Evolutionary conservation across 2,888 invertebrate genomes (phyloP), one percentile per base, ranked within the genome.

Genomic region (Seladonia tumulorum): DNA sequence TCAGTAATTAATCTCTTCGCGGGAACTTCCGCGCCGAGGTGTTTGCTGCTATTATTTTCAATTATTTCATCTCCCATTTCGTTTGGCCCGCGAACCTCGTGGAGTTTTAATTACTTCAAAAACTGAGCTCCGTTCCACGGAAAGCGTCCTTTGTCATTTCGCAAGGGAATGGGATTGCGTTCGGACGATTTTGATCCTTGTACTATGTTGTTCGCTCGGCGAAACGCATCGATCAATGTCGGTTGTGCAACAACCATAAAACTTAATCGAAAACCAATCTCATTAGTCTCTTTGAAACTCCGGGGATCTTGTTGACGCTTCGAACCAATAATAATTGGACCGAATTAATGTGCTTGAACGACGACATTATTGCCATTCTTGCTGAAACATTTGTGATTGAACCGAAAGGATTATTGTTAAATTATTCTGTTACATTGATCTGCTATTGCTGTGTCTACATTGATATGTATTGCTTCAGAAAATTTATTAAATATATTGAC

Each of bases 171-270:
- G 35, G 35, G 35, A 35, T 35, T 5, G 35, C 22, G 77, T 53
- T 53, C 18, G 42, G 66, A 66, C 75, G 60, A 42, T 57, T 70
- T 53, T 39, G 45, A 39, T n/a, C 72, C 57, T 47, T n/a, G 16
- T 53, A 45, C 45, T 35, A 35, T 16, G 73, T 75, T 81, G 35
- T 47, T 66, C 22, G 16, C 35, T 71, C 16, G 49, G 42, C 45
- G 35, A 47, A 77, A 10, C 29, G 42, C 60, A 88, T 89, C 82
- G 73, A 83, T 89, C 82, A 84, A 83, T 75, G 76, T 86, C 71
- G 8, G 22, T 57, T 18, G 63, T 49, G 47, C 12, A 63, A 81
- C 76, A 63, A 68, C 66, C 79, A 70, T 68, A 39, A 84, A 89
- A 79, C 72, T 80, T 82, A 77, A 85, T 79, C 60, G 75, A 75